Evolutionary conservation across 1,140 invertebrate species (phyloP).

Genomic region (Tetragonula clypearis): DNA sequence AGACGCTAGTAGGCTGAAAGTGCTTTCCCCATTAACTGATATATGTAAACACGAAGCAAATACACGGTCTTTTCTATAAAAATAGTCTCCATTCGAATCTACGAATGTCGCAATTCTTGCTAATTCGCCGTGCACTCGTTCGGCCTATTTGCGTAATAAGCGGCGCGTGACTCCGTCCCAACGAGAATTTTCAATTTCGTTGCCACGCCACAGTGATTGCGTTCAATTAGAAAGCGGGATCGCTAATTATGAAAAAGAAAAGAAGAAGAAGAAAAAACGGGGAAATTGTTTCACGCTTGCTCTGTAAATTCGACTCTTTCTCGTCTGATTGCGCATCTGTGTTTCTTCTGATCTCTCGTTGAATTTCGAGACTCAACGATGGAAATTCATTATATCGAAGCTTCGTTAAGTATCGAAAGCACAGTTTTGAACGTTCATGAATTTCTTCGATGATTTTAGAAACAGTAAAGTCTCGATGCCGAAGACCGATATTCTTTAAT

Average conservation of each 20-base stretch:
- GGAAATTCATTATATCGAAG: not conserved
- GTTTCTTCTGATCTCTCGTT: not conserved
- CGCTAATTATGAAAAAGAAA: not conserved
- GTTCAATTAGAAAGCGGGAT: not conserved
- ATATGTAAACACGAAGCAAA: too few species aligned
- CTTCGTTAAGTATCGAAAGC: not conserved
- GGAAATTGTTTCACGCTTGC: too few species aligned
- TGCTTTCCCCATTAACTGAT: too few species aligned
- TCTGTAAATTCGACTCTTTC: not conserved
- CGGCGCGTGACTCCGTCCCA: not conserved
- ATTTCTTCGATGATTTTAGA: not conserved
- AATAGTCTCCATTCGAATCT: not conserved
- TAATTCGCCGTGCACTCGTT: not conserved
- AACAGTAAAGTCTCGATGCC: too few species aligned
- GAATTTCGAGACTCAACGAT: not conserved
- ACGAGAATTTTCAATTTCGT: conserved; percentile 3
- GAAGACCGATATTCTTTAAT: too few species aligned
- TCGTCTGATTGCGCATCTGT: not conserved
- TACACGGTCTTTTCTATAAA: not conserved
- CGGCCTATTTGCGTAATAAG: conserved; percentile 11
- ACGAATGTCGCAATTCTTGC: not conserved
- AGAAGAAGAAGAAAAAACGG: too few species aligned
- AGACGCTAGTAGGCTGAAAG: too few species aligned
- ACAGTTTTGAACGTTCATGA: not conserved
- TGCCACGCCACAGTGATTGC: not conserved